Base-by-base conservation (phyloP, 2,113 vertebrate genomes). In the Neopipo cinnamomea region DNA sequence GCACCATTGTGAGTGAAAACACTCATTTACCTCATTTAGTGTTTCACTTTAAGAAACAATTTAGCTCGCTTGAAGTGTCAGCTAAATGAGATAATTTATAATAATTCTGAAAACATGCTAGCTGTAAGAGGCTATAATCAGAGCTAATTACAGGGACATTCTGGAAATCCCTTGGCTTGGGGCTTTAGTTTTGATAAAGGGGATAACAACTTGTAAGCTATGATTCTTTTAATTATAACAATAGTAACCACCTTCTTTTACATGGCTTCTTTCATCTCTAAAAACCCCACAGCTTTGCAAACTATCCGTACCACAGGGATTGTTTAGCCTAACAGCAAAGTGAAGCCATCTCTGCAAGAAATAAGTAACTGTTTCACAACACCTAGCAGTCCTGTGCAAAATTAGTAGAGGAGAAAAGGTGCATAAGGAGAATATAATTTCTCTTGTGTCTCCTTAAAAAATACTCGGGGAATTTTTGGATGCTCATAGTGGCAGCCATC, bases 91-190 rank as follows among this genome's bases (percentile, higher is more conserved):
- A 76, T 82, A 85, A 93, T 95, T 93, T 61, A 84, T 68, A 91
- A 77, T 85, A 90, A 88, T 76, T 78, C 89, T 88, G 85, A 92
- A 88, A 85, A 88, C 89, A 91, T 9, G 42, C 35, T 91, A 89
- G 62, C 65, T 11, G 3, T 53, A 82, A 93, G 88, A 96, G 91
- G 53, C 88, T 96, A 70, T 92, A 92, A 97, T 96, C 92, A 95
- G 77, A 85, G 85, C 50, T 97, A 97, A 96, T 97, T 95, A 96
- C n/a, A 95, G 80, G 82, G 80, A 71, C 47, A 41, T 81, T 94
- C 83, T 95, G 76, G 88, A 96, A 97, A 95, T 87, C 83, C 85
- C 83, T 58, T 87, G 72, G 78, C 89, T 91, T 95, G 42, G 67
- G 74, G 85, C 85, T 91, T 85, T 79, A 62, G 68, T 80, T 93